Evolutionary conservation across 2,797 vertebrate genomes (phyloP).

Genomic region (Ceyx erithaca): DNA sequence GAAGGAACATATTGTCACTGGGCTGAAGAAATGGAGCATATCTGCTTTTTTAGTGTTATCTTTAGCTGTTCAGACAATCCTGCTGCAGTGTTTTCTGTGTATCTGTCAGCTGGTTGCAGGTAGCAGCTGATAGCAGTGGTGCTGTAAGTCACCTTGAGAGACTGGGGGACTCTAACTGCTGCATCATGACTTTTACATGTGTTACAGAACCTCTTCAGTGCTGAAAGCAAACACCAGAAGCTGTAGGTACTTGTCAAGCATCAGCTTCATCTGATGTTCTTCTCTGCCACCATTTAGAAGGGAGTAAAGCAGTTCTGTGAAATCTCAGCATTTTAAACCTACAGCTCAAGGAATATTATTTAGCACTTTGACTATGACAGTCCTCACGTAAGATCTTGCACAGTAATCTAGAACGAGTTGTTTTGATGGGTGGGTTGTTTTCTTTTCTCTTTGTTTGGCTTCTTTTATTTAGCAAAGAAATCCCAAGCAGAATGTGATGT

Average conservation of each 20-base stretch:
- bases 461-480: not conserved
- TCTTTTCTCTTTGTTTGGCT: not conserved
- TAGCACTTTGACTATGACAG: not conserved
- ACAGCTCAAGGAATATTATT: not conserved
- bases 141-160: not conserved
- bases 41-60: not conserved
- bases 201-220: not conserved
- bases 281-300: not conserved
- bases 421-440: not conserved
- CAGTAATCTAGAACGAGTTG: not conserved
- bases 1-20: not conserved
- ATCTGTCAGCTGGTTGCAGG: not conserved
- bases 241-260: not conserved
- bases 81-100: not conserved
- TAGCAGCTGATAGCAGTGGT: not conserved
- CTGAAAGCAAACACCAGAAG: not conserved
- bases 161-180: not conserved
- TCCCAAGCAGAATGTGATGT: not conserved
- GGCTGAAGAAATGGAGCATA: not conserved
- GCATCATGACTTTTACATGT: not conserved
- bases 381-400: not conserved
- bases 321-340: not conserved
- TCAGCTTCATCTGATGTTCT: not conserved
- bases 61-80: not conserved
- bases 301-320: not conserved